phyloP scores from a whole-genome alignment of 2,888 invertebrate species.

The Pediacus dermestoides region DNA sequence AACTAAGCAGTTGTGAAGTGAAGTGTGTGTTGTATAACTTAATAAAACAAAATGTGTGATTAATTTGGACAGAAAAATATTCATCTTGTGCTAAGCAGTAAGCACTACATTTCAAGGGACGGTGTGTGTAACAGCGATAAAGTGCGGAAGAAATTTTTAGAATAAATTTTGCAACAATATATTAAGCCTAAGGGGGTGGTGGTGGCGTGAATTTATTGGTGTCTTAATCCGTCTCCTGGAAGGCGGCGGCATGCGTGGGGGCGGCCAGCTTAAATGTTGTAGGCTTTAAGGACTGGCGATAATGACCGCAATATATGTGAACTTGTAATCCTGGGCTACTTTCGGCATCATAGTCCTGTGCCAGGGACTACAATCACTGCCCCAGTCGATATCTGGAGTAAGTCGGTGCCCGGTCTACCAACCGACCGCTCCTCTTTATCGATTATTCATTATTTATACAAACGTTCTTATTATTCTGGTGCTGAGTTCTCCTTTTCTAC shows the following conservation, averaged over 20 bases:
- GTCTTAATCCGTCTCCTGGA: conserved; percentile 1
- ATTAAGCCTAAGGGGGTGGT: background rate
- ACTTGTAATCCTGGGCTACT: conserved; percentile 32
- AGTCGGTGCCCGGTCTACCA: conserved; percentile 46
- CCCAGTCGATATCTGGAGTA: conserved; percentile 51
- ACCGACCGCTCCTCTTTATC: conserved; percentile 44
- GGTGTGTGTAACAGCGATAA: too few species aligned
- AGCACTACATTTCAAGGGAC: too few species aligned
- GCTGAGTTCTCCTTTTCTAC: conserved; percentile 44
- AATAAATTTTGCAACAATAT: conserved; percentile 4
- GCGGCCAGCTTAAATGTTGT: conserved; percentile 4
- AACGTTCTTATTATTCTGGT: conserved; percentile 50
- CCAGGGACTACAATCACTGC: conserved; percentile 44
- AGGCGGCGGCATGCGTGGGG: conserved; percentile 3
- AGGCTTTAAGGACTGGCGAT: conserved; percentile 15
- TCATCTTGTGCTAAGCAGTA: too few species aligned
- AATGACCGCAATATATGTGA: conserved; percentile 32
- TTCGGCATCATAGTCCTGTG: conserved; percentile 28
- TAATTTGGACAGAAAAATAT: too few species aligned
- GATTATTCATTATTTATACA: conserved; percentile 52
- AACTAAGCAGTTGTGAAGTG: too few species aligned
- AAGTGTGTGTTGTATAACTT: too few species aligned
- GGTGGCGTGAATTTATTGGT: conserved; percentile 1
- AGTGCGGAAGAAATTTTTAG: too few species aligned
- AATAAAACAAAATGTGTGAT: too few species aligned